A percentile compares a stretch with the other conserved stretches of the same genome.
phyloP scores from a whole-genome alignment of 2,888 invertebrate genomes.

The Melanotus villosus region DNA sequence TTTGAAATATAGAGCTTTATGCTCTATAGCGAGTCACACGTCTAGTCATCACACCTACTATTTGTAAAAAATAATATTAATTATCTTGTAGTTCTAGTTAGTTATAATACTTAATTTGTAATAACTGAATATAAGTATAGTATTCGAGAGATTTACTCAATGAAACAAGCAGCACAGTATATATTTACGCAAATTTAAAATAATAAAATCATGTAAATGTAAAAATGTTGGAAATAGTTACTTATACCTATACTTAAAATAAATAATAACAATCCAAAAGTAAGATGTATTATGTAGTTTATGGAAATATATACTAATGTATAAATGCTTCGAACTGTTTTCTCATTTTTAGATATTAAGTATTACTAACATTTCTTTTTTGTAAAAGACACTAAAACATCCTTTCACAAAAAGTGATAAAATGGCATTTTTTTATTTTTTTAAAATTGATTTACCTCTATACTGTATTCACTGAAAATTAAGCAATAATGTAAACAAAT shows the following conservation, averaged over 20 bases:
- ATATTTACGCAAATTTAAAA: constrained; percentile 11
- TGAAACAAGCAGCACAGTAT: constrained; percentile 14
- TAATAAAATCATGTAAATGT: constrained; percentile 2
- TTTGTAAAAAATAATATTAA: constrained; percentile 28
- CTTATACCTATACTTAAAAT: constrained; percentile 3
- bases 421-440: too few relatives aligned
- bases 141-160: constrained; percentile 8
- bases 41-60: constrained; percentile 47
- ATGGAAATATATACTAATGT: constrained; percentile 18
- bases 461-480: too few relatives aligned
- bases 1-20: constrained; percentile 43
- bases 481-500: too few relatives aligned
- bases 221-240: constrained; percentile 12
- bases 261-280: constrained; percentile 5
- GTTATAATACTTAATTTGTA: constrained; percentile 23
- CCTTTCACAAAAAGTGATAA: too few relatives aligned
- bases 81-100: constrained; percentile 21
- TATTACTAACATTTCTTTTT: too few relatives aligned
- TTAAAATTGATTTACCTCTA: too few relatives aligned
- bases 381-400: too few relatives aligned
- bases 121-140: background rate
- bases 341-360: too few relatives aligned
- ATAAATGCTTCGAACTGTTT: background rate
- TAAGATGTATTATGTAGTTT: constrained; percentile 20
- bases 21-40: constrained; percentile 47